A percentile compares a stretch with the other conserved stretches of the same genome.
Evolutionary conservation across 2,113 vertebrate species (phyloP).

Genomic region (Rhadina sibilatrix): DNA sequence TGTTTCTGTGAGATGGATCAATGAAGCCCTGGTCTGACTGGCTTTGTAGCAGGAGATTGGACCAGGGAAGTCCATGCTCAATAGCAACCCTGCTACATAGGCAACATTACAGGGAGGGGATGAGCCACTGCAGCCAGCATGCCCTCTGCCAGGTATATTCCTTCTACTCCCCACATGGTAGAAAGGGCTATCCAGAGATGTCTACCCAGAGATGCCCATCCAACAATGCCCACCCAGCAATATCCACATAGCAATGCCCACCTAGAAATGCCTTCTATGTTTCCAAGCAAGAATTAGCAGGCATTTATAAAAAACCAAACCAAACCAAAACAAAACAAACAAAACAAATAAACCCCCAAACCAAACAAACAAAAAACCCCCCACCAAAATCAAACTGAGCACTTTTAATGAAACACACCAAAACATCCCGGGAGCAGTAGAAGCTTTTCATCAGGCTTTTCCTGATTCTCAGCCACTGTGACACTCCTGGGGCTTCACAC

Average conservation of each 20-base stretch:
- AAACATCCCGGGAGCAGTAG: neutral
- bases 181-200: neutral
- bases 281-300: neutral
- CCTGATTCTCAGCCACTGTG: neutral
- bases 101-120: neutral
- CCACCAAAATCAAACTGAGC: neutral
- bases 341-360: too few species aligned
- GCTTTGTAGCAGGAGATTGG: neutral
- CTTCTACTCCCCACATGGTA: neutral
- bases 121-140: rapidly evolving
- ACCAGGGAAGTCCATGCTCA: too few species aligned
- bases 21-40: neutral
- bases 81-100: neutral
- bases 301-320: neutral
- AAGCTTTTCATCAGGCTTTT: neutral
- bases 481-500: neutral
- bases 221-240: neutral
- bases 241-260: neutral
- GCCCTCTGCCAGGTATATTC: neutral
- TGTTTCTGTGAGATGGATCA: rapidly evolving
- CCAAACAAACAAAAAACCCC: neutral
- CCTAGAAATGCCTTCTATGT: neutral
- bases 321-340: neutral
- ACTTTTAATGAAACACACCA: neutral
- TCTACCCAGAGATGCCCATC: neutral